phyloP scores from a whole-genome alignment of 2,888 invertebrate genomes.

The Luperina nickerlii region DNA sequence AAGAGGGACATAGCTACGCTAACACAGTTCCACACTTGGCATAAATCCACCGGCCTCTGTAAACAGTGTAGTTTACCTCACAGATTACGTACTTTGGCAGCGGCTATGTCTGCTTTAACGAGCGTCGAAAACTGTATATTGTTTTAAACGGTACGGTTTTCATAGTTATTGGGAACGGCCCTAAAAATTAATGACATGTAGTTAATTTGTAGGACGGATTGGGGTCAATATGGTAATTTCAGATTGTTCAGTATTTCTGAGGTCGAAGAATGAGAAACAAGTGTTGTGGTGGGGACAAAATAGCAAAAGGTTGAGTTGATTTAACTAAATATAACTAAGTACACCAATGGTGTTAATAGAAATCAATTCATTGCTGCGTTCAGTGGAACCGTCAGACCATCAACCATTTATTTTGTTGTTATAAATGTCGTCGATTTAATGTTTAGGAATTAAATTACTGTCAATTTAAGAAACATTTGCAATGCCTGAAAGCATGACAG shows the following conservation, averaged over 20 bases:
- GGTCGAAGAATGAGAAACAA: background rate
- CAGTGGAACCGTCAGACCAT: background rate
- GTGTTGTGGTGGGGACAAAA: background rate
- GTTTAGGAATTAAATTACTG: too few species aligned
- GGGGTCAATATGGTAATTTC: background rate
- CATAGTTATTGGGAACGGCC: constrained; percentile 8
- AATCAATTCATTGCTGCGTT: background rate
- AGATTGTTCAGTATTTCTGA: background rate
- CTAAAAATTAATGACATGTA: constrained; percentile 17
- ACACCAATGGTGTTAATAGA: background rate
- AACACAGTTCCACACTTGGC: constrained; percentile 65
- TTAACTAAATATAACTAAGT: background rate
- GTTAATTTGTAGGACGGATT: constrained; percentile 8
- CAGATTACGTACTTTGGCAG: constrained; percentile 54
- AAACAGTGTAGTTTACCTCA: constrained; percentile 63
- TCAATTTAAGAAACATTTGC: background rate
- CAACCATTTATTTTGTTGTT: fast-evolving
- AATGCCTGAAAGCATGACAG: background rate
- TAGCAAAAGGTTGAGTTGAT: background rate
- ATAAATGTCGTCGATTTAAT: too few species aligned
- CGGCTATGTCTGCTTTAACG: constrained; percentile 28
- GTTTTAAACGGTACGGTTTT: constrained; percentile 33
- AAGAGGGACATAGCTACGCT: constrained; percentile 35
- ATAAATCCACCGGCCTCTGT: constrained; percentile 58
- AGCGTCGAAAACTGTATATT: constrained; percentile 28